These are phyloP conservation scores for Luscinia luscinia DNA, from an alignment of 2,797 vertebrate genomes.

Conservation along the genomic window DNA sequence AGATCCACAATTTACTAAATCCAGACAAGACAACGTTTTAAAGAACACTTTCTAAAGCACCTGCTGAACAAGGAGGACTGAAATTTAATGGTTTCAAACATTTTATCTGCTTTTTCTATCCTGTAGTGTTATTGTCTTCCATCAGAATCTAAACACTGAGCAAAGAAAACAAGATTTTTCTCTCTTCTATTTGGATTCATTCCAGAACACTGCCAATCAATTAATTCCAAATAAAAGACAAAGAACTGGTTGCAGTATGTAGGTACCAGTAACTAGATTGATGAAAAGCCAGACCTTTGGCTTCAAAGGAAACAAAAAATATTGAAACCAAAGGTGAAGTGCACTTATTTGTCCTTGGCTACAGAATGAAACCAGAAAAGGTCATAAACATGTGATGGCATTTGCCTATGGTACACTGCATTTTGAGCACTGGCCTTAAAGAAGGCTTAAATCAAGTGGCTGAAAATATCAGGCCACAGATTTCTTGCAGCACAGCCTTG, in stretches of 20 bases:
- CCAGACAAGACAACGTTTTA: neutral
- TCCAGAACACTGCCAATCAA: slow-evolving; percentile 3
- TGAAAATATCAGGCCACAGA: neutral
- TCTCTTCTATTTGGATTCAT: neutral
- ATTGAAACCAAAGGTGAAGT: slow-evolving; percentile 23
- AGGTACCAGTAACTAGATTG: neutral
- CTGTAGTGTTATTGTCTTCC: neutral
- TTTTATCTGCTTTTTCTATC: neutral
- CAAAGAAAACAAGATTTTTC: neutral
- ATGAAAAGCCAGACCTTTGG: neutral
- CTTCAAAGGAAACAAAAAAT: slow-evolving; percentile 36
- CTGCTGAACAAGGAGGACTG: neutral
- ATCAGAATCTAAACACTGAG: neutral
- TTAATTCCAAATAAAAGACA: slow-evolving; percentile 30
- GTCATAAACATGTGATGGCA: neutral
- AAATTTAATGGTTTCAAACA: neutral
- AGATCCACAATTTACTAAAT: neutral
- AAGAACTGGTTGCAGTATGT: neutral
- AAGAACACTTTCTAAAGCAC: neutral
- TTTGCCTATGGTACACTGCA: neutral
- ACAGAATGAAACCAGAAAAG: slow-evolving; percentile 5
- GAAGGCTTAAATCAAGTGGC: neutral
- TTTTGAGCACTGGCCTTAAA: neutral
- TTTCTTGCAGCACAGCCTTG: neutral
- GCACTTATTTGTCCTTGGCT: neutral